Evolutionary conservation across 2,797 vertebrate species (phyloP), one percentile per base, ranked within the genome.

Genomic region (Galaxias olidus): DNA sequence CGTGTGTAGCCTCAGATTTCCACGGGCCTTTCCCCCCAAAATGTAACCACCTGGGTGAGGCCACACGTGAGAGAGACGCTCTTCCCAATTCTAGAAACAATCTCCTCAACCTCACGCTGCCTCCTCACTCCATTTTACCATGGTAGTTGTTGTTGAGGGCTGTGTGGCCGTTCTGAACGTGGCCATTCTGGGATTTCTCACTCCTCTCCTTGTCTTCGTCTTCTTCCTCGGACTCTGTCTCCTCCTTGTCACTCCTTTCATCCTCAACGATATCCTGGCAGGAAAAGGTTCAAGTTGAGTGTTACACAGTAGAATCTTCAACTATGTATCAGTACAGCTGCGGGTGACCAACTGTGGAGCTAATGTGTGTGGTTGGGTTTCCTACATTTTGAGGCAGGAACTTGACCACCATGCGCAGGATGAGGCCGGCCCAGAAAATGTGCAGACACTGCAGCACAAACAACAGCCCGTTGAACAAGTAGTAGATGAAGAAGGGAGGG

Each of bases 401-500:
- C 86, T 96, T 98, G 77, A 96, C 73, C 57, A 94, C 96, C 95
- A 98, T 97, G 61, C 94, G 94, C 72, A 99, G 61, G 72, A 98
- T 98, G 77, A 98, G 93, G 45, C 63, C 89, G 0, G 95, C 94
- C 97, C 97, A 98, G 91, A 98, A 98, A 84, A 98, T 59, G 67
- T 99, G 97, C 78, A 99, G 90, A 13, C 77, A 66, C 86, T 94
- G 95, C 17, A 99, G 93, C 69, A 97, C 87, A 0, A 87, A 61
- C 90, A 98, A 84, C 80, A 99, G 93, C 72, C 85, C 88, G 8
- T 98, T 98, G 86, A 99, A 98, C 90, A 98, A 98, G 85, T 96
- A 99, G 78, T 95, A 98, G 3, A 96, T 96, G 0, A 96, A 90
- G 84, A 99, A 98, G 8, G 96, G 78, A 0, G 86, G 79, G 72